These are phyloP conservation scores for Caracal caracal DNA, from an alignment of 2,113 vertebrate species.

Conservation along the genomic window DNA sequence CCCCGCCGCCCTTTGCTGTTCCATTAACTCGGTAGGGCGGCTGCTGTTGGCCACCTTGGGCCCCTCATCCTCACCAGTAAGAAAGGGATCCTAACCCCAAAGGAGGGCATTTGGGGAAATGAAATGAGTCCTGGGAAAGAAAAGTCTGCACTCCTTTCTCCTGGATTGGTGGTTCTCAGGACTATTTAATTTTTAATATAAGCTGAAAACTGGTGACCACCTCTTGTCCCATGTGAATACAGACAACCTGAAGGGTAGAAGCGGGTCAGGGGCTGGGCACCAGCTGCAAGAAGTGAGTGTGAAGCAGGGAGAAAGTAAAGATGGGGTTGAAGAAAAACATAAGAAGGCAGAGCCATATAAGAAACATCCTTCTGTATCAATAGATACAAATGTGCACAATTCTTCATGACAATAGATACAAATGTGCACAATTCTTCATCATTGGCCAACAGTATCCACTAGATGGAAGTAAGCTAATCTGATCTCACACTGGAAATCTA, in stretches of 20 bases:
- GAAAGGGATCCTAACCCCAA: not conserved
- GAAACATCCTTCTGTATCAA: not conserved
- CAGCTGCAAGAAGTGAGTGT: not conserved
- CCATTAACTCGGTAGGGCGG: not conserved
- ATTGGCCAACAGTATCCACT: accelerated
- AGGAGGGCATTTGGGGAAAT: not conserved
- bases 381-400: not conserved
- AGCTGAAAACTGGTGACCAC: not conserved
- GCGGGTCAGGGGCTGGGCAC: too few species aligned
- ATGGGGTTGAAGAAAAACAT: not conserved
- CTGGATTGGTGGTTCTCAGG: not conserved
- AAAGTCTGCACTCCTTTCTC: not conserved
- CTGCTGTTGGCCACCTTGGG: accelerated
- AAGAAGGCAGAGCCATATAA: not conserved
- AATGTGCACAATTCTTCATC: not conserved
- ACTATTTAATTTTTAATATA: not conserved
- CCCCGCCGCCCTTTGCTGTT: not conserved
- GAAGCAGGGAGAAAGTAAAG: not conserved
- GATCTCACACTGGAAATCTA: not conserved
- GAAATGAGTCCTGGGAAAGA: not conserved
- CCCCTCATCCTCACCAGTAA: not conserved
- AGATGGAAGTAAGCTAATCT: not conserved
- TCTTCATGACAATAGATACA: not conserved
- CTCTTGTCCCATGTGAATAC: not conserved
- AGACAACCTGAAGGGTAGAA: not conserved